These are phyloP conservation scores for Octopus sinensis DNA, from an alignment of 1,140 invertebrate species.

Conservation along the genomic window DNA sequence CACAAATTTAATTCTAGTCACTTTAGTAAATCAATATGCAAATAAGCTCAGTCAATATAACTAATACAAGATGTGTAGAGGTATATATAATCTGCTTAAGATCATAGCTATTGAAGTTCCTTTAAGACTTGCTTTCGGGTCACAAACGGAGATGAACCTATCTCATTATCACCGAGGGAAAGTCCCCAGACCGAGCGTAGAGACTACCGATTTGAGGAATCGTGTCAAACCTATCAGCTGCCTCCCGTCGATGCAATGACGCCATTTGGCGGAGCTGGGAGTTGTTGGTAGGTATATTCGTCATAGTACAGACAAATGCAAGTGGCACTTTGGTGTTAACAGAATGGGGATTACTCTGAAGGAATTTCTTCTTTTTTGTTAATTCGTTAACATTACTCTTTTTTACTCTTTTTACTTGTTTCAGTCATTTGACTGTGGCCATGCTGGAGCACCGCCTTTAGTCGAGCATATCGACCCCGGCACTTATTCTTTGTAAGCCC, in stretches of 20 bases:
- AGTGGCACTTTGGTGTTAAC: background rate
- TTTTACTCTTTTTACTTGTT: no score
- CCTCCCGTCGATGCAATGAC: background rate
- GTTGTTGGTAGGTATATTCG: background rate
- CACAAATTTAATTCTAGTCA: no score
- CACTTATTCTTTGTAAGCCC: no score
- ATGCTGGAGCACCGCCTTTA: no score
- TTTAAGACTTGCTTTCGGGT: conserved; percentile 1
- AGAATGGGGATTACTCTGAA: background rate
- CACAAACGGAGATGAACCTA: background rate
- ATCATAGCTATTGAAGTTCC: background rate
- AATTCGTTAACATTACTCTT: no score
- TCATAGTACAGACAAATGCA: background rate
- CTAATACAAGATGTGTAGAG: no score
- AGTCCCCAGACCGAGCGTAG: background rate
- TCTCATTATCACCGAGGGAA: conserved; percentile 6
- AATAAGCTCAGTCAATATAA: no score
- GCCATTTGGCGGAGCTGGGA: background rate
- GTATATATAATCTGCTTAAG: no score
- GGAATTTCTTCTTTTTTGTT: background rate
- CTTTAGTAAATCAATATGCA: no score
- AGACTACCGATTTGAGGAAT: background rate
- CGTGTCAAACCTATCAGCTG: no score
- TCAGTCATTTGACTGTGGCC: no score
- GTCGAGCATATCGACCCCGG: no score